Evolutionary conservation across 1,140 invertebrate genomes (phyloP), one percentile per base, ranked within the genome.

Genomic region (Scaptomyza pallida): DNA sequence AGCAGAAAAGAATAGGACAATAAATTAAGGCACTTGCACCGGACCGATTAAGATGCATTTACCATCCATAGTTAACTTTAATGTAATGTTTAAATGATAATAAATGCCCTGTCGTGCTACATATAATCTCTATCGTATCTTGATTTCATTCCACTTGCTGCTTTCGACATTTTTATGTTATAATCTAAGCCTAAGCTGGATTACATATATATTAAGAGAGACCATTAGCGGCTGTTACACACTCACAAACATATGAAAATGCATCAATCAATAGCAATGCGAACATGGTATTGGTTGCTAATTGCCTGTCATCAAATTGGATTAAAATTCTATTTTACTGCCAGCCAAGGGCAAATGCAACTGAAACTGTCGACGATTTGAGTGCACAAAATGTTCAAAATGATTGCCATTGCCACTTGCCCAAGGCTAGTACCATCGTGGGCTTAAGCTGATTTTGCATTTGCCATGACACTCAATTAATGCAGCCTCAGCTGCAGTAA

Each of bases 401-500:
- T 21, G 43, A 30, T 30, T 17, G 41, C 30, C 40, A 45, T 68
- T 62, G 26, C 26, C 26, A 54, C 75, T 76, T 62, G 55, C 62
- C 45, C 41, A 54, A 68, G 71, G 61, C 62, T 67, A 48, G 43
- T 44, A 45, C 65, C 30, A 63, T 57, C 79, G 51, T 60, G 44
- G 74, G 72, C 72, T 75, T 80, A 77, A 77, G 64, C 74, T 70
- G 67, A 74, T 80, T 80, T 73, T 56, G 55, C 75, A 82, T 70
- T 76, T 71, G 68, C 63, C 63, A 75, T 78, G 75, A 75, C 75
- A 73, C 75, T 78, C 67, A 75, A 83, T 83, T 83, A 83, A 64
- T 63, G 75, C 40, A 48, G 50, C 17, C 16, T 17, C 40, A 30
- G 23, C 10, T 13, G 12, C 44, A 17, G 33, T 1, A 12, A 5